Evolutionary conservation across 2,888 invertebrate species (phyloP).

Genomic region (Athripsodes cinereus): DNA sequence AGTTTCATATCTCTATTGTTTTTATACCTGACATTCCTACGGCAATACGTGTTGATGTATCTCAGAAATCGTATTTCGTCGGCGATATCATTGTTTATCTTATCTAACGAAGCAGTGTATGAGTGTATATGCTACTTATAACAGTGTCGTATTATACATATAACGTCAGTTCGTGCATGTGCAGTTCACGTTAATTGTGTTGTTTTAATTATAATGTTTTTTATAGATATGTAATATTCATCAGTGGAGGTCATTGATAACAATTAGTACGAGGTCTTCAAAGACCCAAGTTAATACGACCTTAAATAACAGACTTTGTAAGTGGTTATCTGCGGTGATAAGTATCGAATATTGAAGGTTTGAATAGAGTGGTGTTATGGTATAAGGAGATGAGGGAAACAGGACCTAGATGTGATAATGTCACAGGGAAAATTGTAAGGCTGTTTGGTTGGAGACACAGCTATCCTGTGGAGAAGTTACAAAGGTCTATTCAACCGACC

Average conservation of each 20-base stretch:
- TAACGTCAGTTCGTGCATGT: no score
- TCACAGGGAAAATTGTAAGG: slow-evolving; percentile 70
- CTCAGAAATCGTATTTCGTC: no score
- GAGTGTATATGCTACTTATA: no score
- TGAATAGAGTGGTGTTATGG: slow-evolving; percentile 1
- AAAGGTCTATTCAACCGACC: slow-evolving; percentile 50
- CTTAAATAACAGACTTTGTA: background rate
- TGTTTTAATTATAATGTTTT: no score
- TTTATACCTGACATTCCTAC: no score
- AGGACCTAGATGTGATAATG: slow-evolving; percentile 60
- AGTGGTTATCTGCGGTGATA: background rate
- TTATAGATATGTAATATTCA: background rate
- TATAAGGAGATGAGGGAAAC: slow-evolving; percentile 50
- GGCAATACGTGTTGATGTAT: no score
- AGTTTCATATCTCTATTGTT: no score
- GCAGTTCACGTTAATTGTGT: no score
- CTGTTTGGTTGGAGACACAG: slow-evolving; percentile 76
- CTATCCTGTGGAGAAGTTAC: slow-evolving; percentile 72
- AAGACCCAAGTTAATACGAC: background rate
- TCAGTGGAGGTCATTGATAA: background rate
- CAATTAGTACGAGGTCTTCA: background rate
- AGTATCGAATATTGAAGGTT: background rate
- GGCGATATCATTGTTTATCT: no score
- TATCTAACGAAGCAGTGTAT: no score
- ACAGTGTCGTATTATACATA: no score